Evolutionary conservation across 2,888 invertebrate species (phyloP).

Genomic region (Lathronympha strigana): DNA sequence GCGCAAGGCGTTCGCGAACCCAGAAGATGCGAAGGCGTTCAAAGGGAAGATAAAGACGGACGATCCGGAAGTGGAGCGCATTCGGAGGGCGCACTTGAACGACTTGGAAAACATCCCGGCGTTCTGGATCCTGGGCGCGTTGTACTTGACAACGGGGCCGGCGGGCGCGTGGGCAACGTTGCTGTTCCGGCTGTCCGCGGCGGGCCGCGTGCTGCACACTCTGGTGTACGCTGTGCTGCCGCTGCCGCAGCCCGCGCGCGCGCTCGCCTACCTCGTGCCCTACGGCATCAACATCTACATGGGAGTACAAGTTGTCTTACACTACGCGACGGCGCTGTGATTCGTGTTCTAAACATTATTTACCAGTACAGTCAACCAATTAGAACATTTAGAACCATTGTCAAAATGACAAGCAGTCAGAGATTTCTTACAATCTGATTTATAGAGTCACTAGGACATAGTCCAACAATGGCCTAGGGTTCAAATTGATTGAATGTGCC

Average conservation of each 20-base stretch:
- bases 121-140: slow-evolving; percentile 85
- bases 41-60: slow-evolving; percentile 69
- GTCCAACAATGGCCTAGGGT: too few species aligned
- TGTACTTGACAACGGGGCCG: slow-evolving; percentile 86
- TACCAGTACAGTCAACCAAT: too few species aligned
- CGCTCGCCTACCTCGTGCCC: slow-evolving; percentile 62
- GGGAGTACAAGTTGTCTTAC: slow-evolving; percentile 63
- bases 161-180: slow-evolving; percentile 62
- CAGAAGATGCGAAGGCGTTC: slow-evolving; percentile 52
- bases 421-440: too few species aligned
- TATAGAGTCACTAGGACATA: too few species aligned
- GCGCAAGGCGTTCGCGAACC: slow-evolving; percentile 41
- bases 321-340: slow-evolving; percentile 50
- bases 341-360: background rate
- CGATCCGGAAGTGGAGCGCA: slow-evolving; percentile 61
- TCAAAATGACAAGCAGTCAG: too few species aligned
- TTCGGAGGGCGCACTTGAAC: slow-evolving; percentile 86
- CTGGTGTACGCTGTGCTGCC: slow-evolving; percentile 86
- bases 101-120: slow-evolving; percentile 89
- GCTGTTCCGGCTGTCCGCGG: slow-evolving; percentile 80
- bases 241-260: slow-evolving; percentile 83
- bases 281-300: slow-evolving; percentile 65
- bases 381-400: too few species aligned
- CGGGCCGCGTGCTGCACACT: slow-evolving; percentile 85
- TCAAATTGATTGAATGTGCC: too few species aligned